phyloP scores from a whole-genome alignment of 1,140 invertebrate genomes.

The Philotrypesis tridentata region DNA sequence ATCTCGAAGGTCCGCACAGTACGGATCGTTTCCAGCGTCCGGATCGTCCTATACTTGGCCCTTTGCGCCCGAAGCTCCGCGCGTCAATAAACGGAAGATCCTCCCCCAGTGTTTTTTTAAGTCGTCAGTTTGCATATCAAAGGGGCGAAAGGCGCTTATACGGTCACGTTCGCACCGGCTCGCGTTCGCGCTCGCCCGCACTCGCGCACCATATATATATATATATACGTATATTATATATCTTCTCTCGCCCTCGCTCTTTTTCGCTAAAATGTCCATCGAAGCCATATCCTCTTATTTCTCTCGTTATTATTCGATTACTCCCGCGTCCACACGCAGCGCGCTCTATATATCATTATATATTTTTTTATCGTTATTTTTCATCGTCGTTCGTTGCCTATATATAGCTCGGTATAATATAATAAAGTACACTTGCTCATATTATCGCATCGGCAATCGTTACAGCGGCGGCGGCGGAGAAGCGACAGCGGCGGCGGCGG shows the following conservation, averaged over 20 bases:
- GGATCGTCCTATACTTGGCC: not conserved
- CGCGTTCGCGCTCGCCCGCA: too few species aligned
- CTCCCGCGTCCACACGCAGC: not conserved
- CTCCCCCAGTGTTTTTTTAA: not conserved
- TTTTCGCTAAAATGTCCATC: constrained; percentile 3
- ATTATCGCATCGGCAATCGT: constrained; percentile 36
- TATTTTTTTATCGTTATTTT: constrained; percentile 23
- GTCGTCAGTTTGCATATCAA: not conserved
- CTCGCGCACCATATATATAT: not conserved
- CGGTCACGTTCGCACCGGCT: not conserved
- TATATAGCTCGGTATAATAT: constrained; percentile 13
- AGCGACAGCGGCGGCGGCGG: not conserved
- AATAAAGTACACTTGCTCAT: constrained; percentile 42
- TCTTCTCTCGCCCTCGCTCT: too few species aligned
- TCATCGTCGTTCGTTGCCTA: constrained; percentile 18
- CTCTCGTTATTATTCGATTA: not conserved
- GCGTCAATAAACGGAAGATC: not conserved
- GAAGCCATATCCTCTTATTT: not conserved
- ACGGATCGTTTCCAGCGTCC: not conserved
- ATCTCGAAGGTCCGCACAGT: too few species aligned
- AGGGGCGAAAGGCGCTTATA: constrained; percentile 6
- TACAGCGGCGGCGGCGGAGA: not conserved
- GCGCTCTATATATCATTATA: too few species aligned
- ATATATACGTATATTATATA: too few species aligned
- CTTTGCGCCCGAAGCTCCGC: too few species aligned